Percentiles rank a stretch among this genome's conserved stretches.
Evolutionary conservation across 2,888 invertebrate species (phyloP).

Genomic region (Heliconius cydno): DNA sequence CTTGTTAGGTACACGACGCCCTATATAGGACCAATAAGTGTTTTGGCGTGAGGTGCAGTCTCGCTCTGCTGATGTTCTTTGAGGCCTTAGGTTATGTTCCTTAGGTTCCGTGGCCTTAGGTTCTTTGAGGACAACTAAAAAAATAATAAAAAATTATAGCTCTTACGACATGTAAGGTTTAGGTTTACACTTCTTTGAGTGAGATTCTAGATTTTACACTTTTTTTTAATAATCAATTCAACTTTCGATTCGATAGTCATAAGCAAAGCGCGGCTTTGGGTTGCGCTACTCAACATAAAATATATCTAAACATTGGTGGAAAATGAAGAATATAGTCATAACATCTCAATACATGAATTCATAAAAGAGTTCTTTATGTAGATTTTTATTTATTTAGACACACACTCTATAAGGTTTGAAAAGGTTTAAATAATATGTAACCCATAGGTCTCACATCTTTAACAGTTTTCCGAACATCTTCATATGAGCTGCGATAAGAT

Average conservation of each 20-base stretch:
- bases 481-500: conserved; percentile 47
- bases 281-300: background rate
- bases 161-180: too few relatives aligned
- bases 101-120: too few relatives aligned
- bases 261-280: background rate
- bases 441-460: background rate
- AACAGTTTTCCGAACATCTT: background rate
- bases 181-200: too few relatives aligned
- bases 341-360: background rate
- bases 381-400: background rate
- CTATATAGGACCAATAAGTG: too few relatives aligned
- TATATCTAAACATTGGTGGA: background rate
- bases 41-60: too few relatives aligned
- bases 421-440: background rate
- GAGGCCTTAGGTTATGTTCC: too few relatives aligned
- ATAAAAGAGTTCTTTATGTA: background rate
- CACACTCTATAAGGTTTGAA: conserved; percentile 7
- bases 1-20: too few relatives aligned
- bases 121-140: too few relatives aligned
- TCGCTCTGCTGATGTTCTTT: too few relatives aligned
- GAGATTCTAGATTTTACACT: too few relatives aligned
- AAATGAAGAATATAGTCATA: background rate
- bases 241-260: background rate
- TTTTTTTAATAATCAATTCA: too few relatives aligned
- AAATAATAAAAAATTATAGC: too few relatives aligned